Percentiles rank a stretch among this genome's conserved stretches.
Conservation (phyloP, 2,797 vertebrate genomes). For the Discoglossus pictus region DNA sequence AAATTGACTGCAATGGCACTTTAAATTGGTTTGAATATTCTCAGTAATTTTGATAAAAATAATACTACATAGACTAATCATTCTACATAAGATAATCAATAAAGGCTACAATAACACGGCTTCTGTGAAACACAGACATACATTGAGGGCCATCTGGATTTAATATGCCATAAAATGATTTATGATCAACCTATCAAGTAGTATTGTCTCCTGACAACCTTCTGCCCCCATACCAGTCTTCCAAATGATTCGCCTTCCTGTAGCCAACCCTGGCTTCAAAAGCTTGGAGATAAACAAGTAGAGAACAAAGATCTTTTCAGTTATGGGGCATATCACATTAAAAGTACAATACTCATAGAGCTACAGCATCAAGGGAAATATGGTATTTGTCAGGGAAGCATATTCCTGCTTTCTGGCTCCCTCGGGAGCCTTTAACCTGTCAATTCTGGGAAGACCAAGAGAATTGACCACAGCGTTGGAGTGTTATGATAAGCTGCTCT, state of each 20-base stretch:
- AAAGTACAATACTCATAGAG: conserved; percentile 43
- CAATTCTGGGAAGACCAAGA: conserved; percentile 25
- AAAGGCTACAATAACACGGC: not conserved
- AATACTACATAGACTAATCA: not conserved
- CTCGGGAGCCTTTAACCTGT: conserved; percentile 35
- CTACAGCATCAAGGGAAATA: conserved; percentile 35
- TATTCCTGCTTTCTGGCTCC: conserved; percentile 26
- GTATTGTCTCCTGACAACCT: conserved; percentile 9
- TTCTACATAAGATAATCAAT: not conserved
- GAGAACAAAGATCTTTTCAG: not conserved
- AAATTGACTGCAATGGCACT: too few relatives aligned
- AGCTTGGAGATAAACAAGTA: not conserved
- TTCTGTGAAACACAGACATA: not conserved
- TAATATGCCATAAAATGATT: conserved; percentile 14
- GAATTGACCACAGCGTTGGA: conserved; percentile 18
- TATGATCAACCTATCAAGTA: conserved; percentile 5
- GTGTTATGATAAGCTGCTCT: conserved; percentile 34
- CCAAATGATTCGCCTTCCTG: not conserved
- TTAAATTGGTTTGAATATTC: too few relatives aligned
- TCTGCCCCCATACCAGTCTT: not conserved
- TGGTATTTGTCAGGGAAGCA: conserved; percentile 39
- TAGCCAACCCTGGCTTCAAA: not conserved
- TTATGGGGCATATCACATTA: conserved; percentile 41
- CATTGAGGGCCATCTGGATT: conserved; percentile 7
- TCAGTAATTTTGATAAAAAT: not conserved